These are phyloP conservation scores for Leptoclinus maculatus DNA, from an alignment of 2,797 vertebrate genomes.

Conservation along the genomic window DNA sequence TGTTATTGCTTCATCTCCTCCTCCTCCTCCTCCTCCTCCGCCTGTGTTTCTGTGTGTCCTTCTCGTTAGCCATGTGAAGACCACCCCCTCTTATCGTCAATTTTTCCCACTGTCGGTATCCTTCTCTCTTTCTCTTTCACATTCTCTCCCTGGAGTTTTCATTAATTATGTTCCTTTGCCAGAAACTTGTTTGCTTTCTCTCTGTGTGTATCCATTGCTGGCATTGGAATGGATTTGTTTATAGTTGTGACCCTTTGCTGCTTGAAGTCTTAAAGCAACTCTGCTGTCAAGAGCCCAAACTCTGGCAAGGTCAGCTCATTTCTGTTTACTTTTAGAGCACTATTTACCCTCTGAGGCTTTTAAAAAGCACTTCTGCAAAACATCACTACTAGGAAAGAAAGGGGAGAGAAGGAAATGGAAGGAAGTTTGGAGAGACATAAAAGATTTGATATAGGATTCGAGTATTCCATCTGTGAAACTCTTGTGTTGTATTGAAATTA, in stretches of 20 bases:
- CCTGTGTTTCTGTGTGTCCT: constrained; percentile 49
- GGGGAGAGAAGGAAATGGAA: constrained; percentile 47
- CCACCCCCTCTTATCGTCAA: constrained; percentile 43
- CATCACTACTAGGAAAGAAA: constrained; percentile 86
- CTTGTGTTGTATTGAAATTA: constrained; percentile 46
- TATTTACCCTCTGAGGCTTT: constrained; percentile 94
- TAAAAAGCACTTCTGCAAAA: constrained; percentile 93
- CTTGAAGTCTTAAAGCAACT: constrained; percentile 92
- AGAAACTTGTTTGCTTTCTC: constrained; percentile 78
- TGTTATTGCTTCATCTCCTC: constrained; percentile 72
- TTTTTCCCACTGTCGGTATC: constrained; percentile 63
- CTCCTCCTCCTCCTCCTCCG: constrained; percentile 52
- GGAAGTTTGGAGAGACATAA: constrained; percentile 46
- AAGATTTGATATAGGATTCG: constrained; percentile 58
- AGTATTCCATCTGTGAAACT: constrained; percentile 47
- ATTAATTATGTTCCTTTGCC: constrained; percentile 80
- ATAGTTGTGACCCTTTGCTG: constrained; percentile 91
- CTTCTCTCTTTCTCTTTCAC: constrained; percentile 67
- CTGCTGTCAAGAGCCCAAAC: constrained; percentile 92
- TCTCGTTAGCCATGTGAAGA: constrained; percentile 55
- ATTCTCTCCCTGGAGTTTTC: constrained; percentile 73
- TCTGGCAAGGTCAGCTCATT: constrained; percentile 95
- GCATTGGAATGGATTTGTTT: constrained; percentile 88
- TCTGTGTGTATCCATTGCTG: constrained; percentile 78
- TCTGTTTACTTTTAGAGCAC: constrained; percentile 94